Base-by-base conservation (phyloP, 2,888 invertebrate species). In the Drosophila kuntzei region DNA sequence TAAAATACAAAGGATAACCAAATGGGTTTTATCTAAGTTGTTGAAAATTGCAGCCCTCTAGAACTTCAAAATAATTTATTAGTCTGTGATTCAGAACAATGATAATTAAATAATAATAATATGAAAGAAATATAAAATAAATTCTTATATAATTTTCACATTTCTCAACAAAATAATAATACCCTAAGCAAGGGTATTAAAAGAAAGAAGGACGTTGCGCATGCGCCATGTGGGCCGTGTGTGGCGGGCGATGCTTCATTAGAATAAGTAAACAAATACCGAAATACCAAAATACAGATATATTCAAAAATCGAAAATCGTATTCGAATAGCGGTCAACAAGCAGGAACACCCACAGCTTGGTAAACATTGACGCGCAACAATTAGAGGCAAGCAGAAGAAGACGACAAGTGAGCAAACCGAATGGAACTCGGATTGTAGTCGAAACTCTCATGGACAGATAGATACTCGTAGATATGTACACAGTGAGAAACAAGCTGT, bases 261-360 rank as follows among this genome's bases (percentile, higher is more conserved):
- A 87, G 87, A 83, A 87, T 83, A 85, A 76, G 66, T 68, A 76
- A 84, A 81, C 81, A 78, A 54, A 54, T 22, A 22, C 29, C 18
- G 8, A 41, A 12, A 51, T 25, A 25, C 25, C 7, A 3, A 25
- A 3, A 25, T 25, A 12, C 47, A 25, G 25, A 53, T 25, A 51
- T 43, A 25, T 1, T 25, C 25, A 7, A 51, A 47, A 32, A 20
- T 20, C 43, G 55, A 77, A 69, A 66, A 75, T 60, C 54, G 29
- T 59, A 59, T 75, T 64, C 55, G 39, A 34, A 85, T 76, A 64
- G 80, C 82, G 85, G 85, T 79, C 75, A 84, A 78, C 71, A 69
- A 84, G 79, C 32, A 25, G 83, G 88, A 84, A 84, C 83, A 84
- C 88, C 83, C 88, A 84, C 83, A 79, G 83, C 67, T 87, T 60